These are phyloP conservation scores for Hirtodrosophila confusa DNA, from an alignment of 2,888 invertebrate species.

Conservation along the genomic window DNA sequence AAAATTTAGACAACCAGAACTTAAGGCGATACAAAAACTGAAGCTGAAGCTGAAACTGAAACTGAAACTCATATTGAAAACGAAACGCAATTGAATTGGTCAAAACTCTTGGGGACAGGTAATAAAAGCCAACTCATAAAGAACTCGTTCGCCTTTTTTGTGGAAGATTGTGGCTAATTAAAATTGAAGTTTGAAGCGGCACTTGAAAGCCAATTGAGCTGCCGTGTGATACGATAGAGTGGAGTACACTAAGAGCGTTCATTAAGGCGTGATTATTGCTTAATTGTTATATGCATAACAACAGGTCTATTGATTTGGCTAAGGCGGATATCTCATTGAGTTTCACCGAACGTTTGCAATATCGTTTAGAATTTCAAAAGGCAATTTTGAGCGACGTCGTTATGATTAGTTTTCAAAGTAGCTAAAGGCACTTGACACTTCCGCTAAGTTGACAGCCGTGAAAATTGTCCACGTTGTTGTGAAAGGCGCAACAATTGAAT, in stretches of 20 bases:
- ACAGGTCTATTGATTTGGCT: conserved; percentile 55
- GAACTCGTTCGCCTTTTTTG: conserved; percentile 31
- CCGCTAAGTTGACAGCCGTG: conserved; percentile 81
- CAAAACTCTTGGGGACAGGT: conserved; percentile 11
- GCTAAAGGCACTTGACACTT: conserved; percentile 68
- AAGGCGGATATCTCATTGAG: conserved; percentile 69
- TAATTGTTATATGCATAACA: conserved; percentile 67
- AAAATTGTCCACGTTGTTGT: conserved; percentile 74
- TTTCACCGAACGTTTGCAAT: conserved; percentile 51
- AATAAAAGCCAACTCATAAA: conserved; percentile 30
- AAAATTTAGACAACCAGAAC: conserved; percentile 33
- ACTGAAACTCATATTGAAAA: conserved; percentile 23
- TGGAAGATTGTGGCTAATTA: conserved; percentile 68
- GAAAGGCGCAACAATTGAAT: conserved; percentile 68
- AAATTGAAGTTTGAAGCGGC: conserved; percentile 63
- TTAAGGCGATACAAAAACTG: conserved; percentile 3
- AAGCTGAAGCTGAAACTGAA: conserved; percentile 9
- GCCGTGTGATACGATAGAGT: conserved; percentile 9
- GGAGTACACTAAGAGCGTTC: conserved; percentile 51
- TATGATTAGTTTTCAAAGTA: conserved; percentile 29
- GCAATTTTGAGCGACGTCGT: conserved; percentile 35
- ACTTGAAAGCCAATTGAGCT: conserved; percentile 70
- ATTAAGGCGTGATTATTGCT: conserved; percentile 76
- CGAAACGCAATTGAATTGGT: conserved; percentile 37
- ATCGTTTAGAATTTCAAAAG: conserved; percentile 57